Conservation (phyloP, 2,113 vertebrate species). For the Pachycephala philippinensis region DNA sequence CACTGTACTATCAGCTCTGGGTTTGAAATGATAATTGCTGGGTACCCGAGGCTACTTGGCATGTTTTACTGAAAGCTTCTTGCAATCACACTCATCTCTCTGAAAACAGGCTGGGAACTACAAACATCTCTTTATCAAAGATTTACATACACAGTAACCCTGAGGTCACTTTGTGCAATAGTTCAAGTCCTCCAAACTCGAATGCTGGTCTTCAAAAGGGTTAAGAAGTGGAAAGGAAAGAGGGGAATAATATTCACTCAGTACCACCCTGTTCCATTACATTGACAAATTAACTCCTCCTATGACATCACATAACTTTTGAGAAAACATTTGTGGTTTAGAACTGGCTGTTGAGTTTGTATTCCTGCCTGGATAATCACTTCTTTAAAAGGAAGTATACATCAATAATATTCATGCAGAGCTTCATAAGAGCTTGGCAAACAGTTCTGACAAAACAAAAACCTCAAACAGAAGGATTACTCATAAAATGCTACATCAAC, state of each 20-base stretch:
- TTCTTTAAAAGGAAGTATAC: conserved; percentile 47
- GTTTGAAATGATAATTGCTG: neutral
- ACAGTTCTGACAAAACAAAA: conserved; percentile 63
- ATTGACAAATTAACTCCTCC: neutral
- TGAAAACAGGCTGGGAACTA: neutral
- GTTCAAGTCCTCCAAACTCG: neutral
- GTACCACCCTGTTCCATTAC: neutral
- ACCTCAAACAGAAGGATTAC: conserved; percentile 59
- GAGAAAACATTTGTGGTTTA: neutral
- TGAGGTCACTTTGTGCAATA: neutral
- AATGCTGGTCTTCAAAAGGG: neutral
- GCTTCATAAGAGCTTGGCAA: conserved; percentile 50
- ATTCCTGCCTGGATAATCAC: conserved; percentile 15
- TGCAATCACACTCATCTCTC: neutral
- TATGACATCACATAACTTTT: conserved; percentile 16
- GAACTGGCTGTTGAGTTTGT: neutral
- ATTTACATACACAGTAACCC: neutral
- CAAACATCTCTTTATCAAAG: neutral
- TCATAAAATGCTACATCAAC: conserved; percentile 62
- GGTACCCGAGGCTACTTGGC: neutral
- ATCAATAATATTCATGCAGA: conserved; percentile 58
- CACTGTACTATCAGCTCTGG: neutral
- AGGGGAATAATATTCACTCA: neutral
- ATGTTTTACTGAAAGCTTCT: neutral
- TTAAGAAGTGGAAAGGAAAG: neutral